Base-by-base conservation (phyloP, 2,888 invertebrate species). In the Masnerella sp. region DNA sequence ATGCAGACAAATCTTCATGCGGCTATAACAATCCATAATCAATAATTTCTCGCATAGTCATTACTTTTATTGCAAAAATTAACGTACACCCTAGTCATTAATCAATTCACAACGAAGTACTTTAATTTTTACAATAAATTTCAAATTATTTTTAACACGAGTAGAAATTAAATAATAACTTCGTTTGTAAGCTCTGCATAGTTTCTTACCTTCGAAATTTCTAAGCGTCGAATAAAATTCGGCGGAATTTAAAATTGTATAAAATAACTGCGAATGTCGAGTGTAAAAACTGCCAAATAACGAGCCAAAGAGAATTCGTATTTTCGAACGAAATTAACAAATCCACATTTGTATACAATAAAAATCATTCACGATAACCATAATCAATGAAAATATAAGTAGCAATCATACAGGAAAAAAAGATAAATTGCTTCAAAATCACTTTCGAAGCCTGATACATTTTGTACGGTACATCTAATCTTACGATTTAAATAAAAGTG, bases 81-180 rank as follows among this genome's bases (percentile, higher is more conserved):
- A 54, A 61, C 11, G 59, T 52, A 52, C 52, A 58, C n/a, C 36
- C 4, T 28, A 43, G 28, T 12, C 18, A 51, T 18, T 12, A 8
- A 54, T 20, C 5, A 45, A 11, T 9, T 34, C 28, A 59, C 54
- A 69, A 69, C 45, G 61, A 54, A 61, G 68, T 68, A 45, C 59
- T 52, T 59, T 54, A 69, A 69, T 69, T 52, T 68, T 61, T 68
- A 45, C 59, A 68, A 68, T 68, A 52, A 61, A 59, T 9, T 47
- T 5, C 12, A 59, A 40, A n/a, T 54, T 58, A 69, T 59, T 68
- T 58, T 61, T 59, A 43, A 38, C 36, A 52, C 20, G 25, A 28
- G 8, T 59, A 59, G 36, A 43, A n/a, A 51, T 56, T 49, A 56
- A 32, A 38, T 58, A 43, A 32, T 5, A 14, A 45, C 20, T 47